These are phyloP conservation scores for Caradrina clavipalpis DNA, from an alignment of 2,888 invertebrate genomes.

Conservation along the genomic window DNA sequence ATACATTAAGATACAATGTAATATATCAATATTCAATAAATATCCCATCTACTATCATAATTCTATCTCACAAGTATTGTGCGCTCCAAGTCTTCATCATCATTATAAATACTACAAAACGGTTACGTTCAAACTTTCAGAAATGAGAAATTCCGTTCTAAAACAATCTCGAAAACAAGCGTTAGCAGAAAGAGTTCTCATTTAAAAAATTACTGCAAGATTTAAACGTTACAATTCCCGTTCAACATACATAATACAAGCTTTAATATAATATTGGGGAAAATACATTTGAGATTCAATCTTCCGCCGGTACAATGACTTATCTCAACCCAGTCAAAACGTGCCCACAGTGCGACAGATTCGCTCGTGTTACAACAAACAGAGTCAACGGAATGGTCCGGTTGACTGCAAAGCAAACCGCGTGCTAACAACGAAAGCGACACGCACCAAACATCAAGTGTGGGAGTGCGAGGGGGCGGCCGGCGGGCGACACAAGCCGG, in stretches of 20 bases:
- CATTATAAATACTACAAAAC: constrained; percentile 79
- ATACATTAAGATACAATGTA: constrained; percentile 64
- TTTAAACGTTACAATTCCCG: constrained; percentile 49
- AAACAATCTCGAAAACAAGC: constrained; percentile 52
- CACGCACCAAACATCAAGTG: constrained; percentile 48
- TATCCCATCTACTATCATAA: constrained; percentile 76
- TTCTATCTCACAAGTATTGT: constrained; percentile 88
- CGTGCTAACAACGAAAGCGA: constrained; percentile 62
- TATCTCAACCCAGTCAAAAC: constrained; percentile 38
- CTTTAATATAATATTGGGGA: constrained; percentile 55
- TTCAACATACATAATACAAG: constrained; percentile 54
- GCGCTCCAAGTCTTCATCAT: constrained; percentile 87
- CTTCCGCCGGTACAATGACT: constrained; percentile 29
- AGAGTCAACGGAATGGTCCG: constrained; percentile 27
- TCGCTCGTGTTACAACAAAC: constrained; percentile 28
- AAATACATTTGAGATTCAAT: constrained; percentile 46
- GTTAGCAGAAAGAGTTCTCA: constrained; percentile 36
- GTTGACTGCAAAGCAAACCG: constrained; percentile 49
- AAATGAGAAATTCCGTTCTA: constrained; percentile 49
- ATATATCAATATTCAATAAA: constrained; percentile 76
- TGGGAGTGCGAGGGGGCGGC: constrained; percentile 33
- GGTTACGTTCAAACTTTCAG: constrained; percentile 66
- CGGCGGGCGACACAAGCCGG: no score
- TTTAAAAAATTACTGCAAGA: constrained; percentile 39
- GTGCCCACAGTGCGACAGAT: constrained; percentile 47